Base-by-base conservation (phyloP, 2,113 vertebrate species). In the Chionis minor region DNA sequence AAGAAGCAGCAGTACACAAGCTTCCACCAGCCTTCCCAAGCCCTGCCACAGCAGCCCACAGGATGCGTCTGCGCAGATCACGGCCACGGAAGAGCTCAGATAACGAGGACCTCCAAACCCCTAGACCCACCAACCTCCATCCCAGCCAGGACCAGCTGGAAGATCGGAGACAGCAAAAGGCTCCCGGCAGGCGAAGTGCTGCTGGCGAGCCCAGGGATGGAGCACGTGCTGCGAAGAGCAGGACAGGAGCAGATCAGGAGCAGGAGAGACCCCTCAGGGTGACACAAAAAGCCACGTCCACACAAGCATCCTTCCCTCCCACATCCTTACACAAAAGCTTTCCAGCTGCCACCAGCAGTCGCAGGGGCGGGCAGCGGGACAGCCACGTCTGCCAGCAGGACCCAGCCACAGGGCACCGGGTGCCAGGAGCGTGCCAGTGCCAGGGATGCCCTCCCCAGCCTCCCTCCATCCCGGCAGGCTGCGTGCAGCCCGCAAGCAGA, bases 31-130 rank as follows among this genome's bases (percentile, higher is more conserved):
- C 30, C 62, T 63, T 63, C 54, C 28, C 65, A 52, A 73, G 17
- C 26, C 27, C 38, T 0, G 0, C 10, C 35, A 56, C 0, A 1
- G 87, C 58, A 49, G 71, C 5, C 3, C 52, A 28, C 24, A 0
- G 2, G 47, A 70, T 65, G 65, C 6, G 42, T 58, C 42, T 95
- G 55, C 40, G 44, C 65, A 28, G 54, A 23, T 32, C 44, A 58
- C 0, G 4, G 82, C 0, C 0, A 59, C 30, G 69, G 80, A 59
- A 84, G 26, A 61, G 67, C 86, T 73, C 20, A 8, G 63, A 38
- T 13, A 40, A 38, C 1, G n/a, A 22, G 0, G 6, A 72, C 26
- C 72, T 65, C 55, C 51, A 30, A 65, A 30, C 8, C 12, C 69
- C 58, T 51, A 13, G 35, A 38, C 14, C 40, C 77, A 49, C 5